phyloP scores from a whole-genome alignment of 2,113 vertebrate genomes.

The Lota lota region DNA sequence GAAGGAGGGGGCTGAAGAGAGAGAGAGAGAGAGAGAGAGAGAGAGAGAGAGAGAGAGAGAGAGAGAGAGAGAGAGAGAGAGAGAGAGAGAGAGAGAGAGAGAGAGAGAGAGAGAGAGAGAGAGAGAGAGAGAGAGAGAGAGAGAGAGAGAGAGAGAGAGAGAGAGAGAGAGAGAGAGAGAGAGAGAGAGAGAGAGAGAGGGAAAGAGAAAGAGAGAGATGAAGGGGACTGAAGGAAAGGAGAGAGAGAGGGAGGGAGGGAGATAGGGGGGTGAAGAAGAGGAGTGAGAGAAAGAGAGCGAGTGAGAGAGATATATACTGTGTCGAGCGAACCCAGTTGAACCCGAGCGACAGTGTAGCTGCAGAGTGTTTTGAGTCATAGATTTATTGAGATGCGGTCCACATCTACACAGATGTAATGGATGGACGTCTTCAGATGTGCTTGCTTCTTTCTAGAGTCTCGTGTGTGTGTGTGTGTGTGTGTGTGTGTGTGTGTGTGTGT shows the following conservation, averaged over 20 bases:
- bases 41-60: background rate
- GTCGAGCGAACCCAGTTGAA: conserved; percentile 14
- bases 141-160: background rate
- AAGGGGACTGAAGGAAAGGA: background rate
- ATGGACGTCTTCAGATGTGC: no score
- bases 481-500: no score
- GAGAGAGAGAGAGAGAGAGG: background rate
- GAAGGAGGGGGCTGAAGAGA: no score
- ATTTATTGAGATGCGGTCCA: background rate
- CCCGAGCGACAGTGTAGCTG: background rate
- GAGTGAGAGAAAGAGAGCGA: conserved; percentile 5
- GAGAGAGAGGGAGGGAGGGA: conserved; percentile 2
- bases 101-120: background rate
- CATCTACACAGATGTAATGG: background rate
- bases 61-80: background rate
- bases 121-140: background rate
- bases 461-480: no score
- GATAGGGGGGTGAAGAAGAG: no score
- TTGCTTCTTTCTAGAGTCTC: no score
- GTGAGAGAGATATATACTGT: background rate
- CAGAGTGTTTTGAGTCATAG: background rate
- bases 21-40: background rate
- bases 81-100: background rate
- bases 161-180: background rate
- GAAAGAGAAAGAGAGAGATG: background rate